Evolutionary conservation across 2,797 vertebrate species (phyloP).

Genomic region (Poeciliopsis turneri): DNA sequence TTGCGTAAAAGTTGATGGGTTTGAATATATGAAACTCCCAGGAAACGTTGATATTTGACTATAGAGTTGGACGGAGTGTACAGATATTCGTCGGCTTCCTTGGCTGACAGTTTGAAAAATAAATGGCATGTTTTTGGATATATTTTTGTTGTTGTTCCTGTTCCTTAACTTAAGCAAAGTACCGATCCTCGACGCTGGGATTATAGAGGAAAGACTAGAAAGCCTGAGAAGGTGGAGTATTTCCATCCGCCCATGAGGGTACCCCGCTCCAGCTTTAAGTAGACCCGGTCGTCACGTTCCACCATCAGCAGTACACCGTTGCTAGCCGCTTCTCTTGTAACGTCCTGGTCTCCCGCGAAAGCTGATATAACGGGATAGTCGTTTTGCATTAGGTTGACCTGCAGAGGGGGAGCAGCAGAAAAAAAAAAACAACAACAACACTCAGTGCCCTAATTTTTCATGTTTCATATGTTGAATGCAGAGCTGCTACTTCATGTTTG

Average conservation of each 20-base stretch:
- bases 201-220: conserved; percentile 99
- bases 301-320: conserved; percentile 98
- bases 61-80: conserved; percentile 81
- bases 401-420: conserved; percentile 48
- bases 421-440: too few relatives aligned
- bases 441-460: background rate
- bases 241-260: conserved; percentile 99
- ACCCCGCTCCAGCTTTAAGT: conserved; percentile 97
- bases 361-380: conserved; percentile 98
- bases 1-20: conserved; percentile 85
- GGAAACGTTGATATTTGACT: conserved; percentile 89
- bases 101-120: conserved; percentile 82
- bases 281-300: conserved; percentile 96
- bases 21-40: conserved; percentile 87
- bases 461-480: background rate
- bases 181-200: conserved; percentile 70
- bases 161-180: conserved; percentile 76
- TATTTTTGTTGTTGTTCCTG: conserved; percentile 52
- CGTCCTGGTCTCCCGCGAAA: conserved; percentile 98
- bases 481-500: conserved; percentile 12
- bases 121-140: conserved; percentile 72
- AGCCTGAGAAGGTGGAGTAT: conserved; percentile 99
- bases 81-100: conserved; percentile 86
- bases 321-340: conserved; percentile 98
- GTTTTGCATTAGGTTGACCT: conserved; percentile 99